Evolutionary conservation across 2,113 vertebrate genomes (phyloP), one percentile per base, ranked within the genome.

Genomic region (Rousettus leschenaultii): DNA sequence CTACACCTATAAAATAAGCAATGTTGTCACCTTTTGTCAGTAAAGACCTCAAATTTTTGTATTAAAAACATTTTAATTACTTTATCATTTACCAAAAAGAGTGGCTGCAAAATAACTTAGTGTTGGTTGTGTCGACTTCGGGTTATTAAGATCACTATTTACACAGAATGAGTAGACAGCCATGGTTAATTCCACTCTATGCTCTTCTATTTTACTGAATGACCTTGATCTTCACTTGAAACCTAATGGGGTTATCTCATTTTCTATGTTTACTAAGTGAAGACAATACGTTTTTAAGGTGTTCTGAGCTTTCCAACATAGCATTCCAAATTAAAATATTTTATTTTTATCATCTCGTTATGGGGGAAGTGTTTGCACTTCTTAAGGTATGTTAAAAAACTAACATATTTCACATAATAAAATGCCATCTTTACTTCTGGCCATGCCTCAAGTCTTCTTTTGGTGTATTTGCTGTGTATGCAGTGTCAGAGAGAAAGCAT

Each of bases 391-490:
- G 94, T 90, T 19, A 11, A 24, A 93, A 96, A 94, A 38, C 2
- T 66, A 94, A 38, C 2, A 71, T 12, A 87, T 12, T 40, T 89
- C 45, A 71, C 68, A 68, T 33, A 92, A 75, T 88, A 65, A 96
- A 94, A 92, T 48, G 33, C 3, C 33, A 94, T 35, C n/a, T 89
- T 83, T 79, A 86, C 65, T 86, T 90, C 18, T 13, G 85, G 33
- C 43, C 40, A 38, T 14, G 16, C 2, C 70, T 38, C 24, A 4
- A 45, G 75, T 73, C 43, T 89, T 66, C 38, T 48, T n/a, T n/a
- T n/a, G 14, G 21, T 2, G 21, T 3, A 57, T 3, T 55, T 66
- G 28, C 14, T 35, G 10, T 3, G 57, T 18, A 45, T 2, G 0
- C 3, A n/a, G 21, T 30, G 7, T 48, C 21, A 63, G n/a, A 19